Evolutionary conservation across 2,888 invertebrate species (phyloP), one percentile per base, ranked within the genome.

Genomic region (Dasypogon diadema): DNA sequence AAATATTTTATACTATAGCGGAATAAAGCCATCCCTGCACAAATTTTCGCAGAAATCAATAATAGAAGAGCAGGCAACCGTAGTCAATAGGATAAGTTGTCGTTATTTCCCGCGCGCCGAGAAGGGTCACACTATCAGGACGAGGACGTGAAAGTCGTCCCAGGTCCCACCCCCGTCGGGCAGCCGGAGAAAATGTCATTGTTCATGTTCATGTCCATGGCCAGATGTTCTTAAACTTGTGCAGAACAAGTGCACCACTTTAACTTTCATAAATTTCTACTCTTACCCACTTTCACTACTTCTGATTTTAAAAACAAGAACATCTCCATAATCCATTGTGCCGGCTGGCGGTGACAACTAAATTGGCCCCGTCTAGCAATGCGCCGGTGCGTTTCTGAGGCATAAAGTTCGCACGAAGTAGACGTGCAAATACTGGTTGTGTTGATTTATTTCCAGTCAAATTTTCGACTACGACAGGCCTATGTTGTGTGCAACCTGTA

Each of bases 281-380:
- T 65, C 65, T 65, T 65, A 65, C 48, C 65, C 65, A 65, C 65
- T 65, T 65, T 65, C 65, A 65, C 65, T 65, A 37, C 10, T 48
- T 65, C 37, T 60, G 14, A 60, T 16, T 37, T 18, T 34, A 37
- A 2, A 21, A 51, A 51, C n/a, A 51, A 21, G 51, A 51, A n/a
- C 51, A 51, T 51, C 51, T 51, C 51, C 51, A 51, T 51, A 51
- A 48, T 51, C 51, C 51, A 21, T 16, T 51, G 51, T 51, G 18
- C 51, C 51, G 42, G 51, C 51, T 21, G 51, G 18, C 51, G 51
- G 51, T 51, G 51, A 51, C 51, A 51, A 51, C 51, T 51, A 51
- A 18, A 51, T 51, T 51, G 42, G n/a, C 42, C 42, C 21, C 22
- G 65, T 12, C 42, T 48, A 24, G 24, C 65, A 46, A 24, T 46